phyloP scores from a whole-genome alignment of 2,888 invertebrate genomes.

The Macrosoma leucophasiata region DNA sequence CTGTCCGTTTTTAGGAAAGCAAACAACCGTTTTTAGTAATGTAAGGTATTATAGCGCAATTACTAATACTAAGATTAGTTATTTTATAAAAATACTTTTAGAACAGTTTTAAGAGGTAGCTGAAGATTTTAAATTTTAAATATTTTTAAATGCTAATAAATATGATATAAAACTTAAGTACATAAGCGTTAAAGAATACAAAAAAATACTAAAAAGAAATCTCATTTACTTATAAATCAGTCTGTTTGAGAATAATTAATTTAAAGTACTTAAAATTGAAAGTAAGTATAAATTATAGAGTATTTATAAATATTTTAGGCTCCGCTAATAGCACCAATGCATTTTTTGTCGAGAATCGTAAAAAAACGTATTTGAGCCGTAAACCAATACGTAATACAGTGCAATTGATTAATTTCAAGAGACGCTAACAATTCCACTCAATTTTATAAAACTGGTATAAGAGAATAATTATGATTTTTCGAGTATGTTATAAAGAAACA shows the following conservation, averaged over 20 bases:
- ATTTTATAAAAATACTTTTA: slow-evolving; percentile 66
- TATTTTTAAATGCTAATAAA: slow-evolving; percentile 39
- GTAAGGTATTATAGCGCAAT: slow-evolving; percentile 34
- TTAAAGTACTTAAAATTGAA: slow-evolving; percentile 20
- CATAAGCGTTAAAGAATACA: slow-evolving; percentile 32
- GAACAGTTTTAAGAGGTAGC: slow-evolving; percentile 67
- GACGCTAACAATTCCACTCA: too few species aligned
- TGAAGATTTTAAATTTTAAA: slow-evolving; percentile 42
- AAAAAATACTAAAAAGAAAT: slow-evolving; percentile 19
- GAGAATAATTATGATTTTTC: too few species aligned
- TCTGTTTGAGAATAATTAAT: slow-evolving; percentile 23
- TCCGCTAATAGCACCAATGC: slow-evolving; percentile 65
- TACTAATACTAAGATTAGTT: slow-evolving; percentile 39
- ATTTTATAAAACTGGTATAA: too few species aligned
- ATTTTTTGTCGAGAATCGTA: slow-evolving; percentile 17
- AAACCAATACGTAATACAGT: too few species aligned
- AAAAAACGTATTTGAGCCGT: too few species aligned
- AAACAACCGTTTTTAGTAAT: slow-evolving; percentile 40
- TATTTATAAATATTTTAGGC: slow-evolving; percentile 36
- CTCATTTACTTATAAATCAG: slow-evolving; percentile 17
- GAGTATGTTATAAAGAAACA: too few species aligned
- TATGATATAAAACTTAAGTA: slow-evolving; percentile 55
- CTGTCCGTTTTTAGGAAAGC: slow-evolving; percentile 46
- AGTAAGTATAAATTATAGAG: slow-evolving; percentile 32
- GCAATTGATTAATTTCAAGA: too few species aligned